Evolutionary conservation across 2,113 vertebrate genomes (phyloP).

Genomic region (Thalassoma bifasciatum): DNA sequence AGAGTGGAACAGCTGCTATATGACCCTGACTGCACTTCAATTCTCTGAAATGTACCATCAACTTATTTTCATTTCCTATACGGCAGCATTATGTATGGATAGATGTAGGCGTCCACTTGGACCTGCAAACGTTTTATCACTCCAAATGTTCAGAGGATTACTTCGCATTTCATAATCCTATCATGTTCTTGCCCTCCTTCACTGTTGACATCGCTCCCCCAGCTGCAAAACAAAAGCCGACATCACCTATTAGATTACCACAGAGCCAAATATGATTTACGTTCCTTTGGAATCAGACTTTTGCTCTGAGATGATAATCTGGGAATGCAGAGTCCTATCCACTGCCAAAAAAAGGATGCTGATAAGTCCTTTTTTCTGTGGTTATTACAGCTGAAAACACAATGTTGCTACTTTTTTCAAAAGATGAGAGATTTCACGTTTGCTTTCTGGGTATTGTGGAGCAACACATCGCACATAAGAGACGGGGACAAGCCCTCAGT

Average conservation of each 20-base stretch:
- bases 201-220: constrained; percentile 52
- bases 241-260: constrained; percentile 68
- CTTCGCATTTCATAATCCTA: constrained; percentile 66
- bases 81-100: constrained; percentile 22
- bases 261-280: constrained; percentile 70
- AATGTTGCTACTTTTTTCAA: too few relatives aligned
- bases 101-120: constrained; percentile 5
- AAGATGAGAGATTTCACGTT: too few relatives aligned
- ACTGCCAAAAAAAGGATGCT: constrained; percentile 28
- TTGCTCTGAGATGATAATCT: constrained; percentile 57
- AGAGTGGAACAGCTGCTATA: constrained; percentile 8
- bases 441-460: too few relatives aligned
- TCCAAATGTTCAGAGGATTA: constrained; percentile 60
- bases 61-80: constrained; percentile 39
- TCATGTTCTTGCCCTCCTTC: constrained; percentile 45
- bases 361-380: constrained; percentile 7
- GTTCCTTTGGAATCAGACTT: constrained; percentile 47
- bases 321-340: constrained; percentile 30
- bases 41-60: constrained; percentile 45
- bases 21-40: constrained; percentile 25
- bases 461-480: too few relatives aligned
- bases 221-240: constrained; percentile 57
- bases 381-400: too few relatives aligned
- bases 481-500: too few relatives aligned
- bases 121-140: constrained; percentile 35